Percentiles rank a stretch among this genome's conserved stretches.
phyloP scores from a whole-genome alignment of 2,113 vertebrate genomes.

The Callaeas wilsoni region DNA sequence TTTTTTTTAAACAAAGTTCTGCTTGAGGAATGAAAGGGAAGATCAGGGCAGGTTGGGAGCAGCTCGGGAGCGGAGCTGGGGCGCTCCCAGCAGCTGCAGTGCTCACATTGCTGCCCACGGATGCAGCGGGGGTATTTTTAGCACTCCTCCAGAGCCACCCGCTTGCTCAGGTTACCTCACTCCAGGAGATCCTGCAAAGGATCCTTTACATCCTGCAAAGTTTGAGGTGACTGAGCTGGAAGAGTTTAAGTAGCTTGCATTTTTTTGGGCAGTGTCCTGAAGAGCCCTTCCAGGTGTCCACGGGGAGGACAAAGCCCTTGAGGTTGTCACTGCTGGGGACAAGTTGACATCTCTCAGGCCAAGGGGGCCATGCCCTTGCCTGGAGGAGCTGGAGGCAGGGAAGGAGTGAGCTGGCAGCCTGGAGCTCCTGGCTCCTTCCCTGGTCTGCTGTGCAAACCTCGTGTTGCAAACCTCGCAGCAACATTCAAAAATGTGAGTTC shows the following conservation, averaged over 20 bases:
- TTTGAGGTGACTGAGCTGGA: background rate
- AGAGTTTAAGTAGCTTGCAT: background rate
- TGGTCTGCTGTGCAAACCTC: background rate
- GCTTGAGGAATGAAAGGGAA: background rate
- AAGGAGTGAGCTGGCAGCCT: background rate
- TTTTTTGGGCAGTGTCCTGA: background rate
- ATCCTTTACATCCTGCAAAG: background rate
- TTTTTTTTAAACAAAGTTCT: background rate
- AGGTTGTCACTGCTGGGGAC: background rate
- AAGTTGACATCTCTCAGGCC: background rate
- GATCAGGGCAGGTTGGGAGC: background rate
- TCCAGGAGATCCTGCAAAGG: background rate
- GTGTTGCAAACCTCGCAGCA: background rate
- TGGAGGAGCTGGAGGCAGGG: background rate
- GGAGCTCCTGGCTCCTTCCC: background rate
- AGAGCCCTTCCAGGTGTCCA: background rate
- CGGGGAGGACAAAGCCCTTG: background rate
- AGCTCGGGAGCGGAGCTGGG: background rate
- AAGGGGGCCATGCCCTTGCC: background rate
- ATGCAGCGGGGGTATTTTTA: slow-evolving; percentile 41
- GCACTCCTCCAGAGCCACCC: background rate
- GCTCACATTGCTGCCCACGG: background rate
- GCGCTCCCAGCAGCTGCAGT: background rate
- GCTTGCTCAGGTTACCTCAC: background rate
- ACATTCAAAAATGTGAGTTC: fast-evolving